These are phyloP conservation scores for Acronicta leporina DNA, from an alignment of 2,888 invertebrate genomes.

Conservation along the genomic window DNA sequence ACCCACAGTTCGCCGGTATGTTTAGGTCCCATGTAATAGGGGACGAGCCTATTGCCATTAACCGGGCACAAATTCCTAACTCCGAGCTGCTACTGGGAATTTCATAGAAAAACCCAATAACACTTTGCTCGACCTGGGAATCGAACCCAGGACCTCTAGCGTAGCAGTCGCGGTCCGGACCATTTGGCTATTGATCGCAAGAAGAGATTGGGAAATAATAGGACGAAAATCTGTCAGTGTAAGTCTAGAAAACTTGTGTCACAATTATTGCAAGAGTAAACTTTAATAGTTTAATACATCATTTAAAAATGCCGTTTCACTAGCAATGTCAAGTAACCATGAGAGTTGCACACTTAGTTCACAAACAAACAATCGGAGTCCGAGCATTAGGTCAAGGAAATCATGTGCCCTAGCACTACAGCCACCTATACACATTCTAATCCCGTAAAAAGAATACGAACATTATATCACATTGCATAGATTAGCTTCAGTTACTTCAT, in stretches of 20 bases:
- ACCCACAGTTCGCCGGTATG: too few relatives aligned
- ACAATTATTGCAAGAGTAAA: not conserved
- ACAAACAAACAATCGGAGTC: constrained; percentile 75
- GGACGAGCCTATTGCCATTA: too few relatives aligned
- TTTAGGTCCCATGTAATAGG: too few relatives aligned
- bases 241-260: not conserved
- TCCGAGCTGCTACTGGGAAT: too few relatives aligned
- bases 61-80: too few relatives aligned
- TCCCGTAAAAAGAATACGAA: constrained; percentile 65
- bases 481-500: constrained; percentile 48
- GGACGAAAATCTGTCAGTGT: constrained; percentile 4
- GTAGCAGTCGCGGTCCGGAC: too few relatives aligned
- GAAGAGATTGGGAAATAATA: constrained; percentile 21
- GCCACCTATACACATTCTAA: constrained; percentile 72
- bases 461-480: constrained; percentile 65
- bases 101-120: too few relatives aligned
- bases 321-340: constrained; percentile 61
- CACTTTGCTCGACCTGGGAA: too few relatives aligned
- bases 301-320: constrained; percentile 25
- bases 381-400: constrained; percentile 79
- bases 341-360: constrained; percentile 64
- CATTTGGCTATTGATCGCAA: constrained; percentile 14
- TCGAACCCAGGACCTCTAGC: too few relatives aligned
- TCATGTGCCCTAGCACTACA: constrained; percentile 71
- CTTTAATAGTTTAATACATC: not conserved